Percentiles rank a stretch among this genome's conserved stretches.
Conservation (phyloP, 2,113 vertebrate genomes). For the Peromyscus leucopus region DNA sequence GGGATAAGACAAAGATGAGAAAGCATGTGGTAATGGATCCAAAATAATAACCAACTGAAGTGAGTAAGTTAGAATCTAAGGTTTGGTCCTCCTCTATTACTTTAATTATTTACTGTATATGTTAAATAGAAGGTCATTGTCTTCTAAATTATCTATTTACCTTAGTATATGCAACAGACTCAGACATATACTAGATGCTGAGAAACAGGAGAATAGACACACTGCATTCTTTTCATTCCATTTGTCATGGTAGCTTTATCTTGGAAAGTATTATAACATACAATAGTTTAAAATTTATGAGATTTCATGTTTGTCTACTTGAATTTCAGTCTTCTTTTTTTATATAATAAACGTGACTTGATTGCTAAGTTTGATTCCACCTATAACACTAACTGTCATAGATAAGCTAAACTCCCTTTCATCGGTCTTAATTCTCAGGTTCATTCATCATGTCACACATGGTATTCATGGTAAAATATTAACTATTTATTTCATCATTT, state of each 20-base stretch:
- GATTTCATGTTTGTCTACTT: not conserved
- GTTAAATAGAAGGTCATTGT: not conserved
- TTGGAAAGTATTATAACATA: not conserved
- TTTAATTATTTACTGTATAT: not conserved
- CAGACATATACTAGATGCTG: not conserved
- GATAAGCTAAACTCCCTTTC: not conserved
- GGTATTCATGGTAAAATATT: not conserved
- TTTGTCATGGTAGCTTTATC: not conserved
- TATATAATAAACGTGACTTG: not conserved
- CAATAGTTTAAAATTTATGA: not conserved
- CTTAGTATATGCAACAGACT: not conserved
- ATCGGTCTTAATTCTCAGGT: not conserved
- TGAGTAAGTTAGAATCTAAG: not conserved
- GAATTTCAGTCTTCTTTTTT: not conserved
- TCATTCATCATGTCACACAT: not conserved
- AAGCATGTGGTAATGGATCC: not conserved
- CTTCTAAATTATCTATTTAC: not conserved
- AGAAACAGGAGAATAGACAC: not conserved
- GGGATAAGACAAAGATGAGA: not conserved
- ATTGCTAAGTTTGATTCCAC: not conserved
- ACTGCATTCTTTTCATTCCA: not conserved
- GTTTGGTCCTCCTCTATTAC: not conserved
- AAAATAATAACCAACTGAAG: not conserved
- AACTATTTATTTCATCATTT: not conserved
- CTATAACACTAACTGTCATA: not conserved